These are phyloP conservation scores for Nyctibius grandis DNA, from an alignment of 2,797 vertebrate species.

Conservation along the genomic window DNA sequence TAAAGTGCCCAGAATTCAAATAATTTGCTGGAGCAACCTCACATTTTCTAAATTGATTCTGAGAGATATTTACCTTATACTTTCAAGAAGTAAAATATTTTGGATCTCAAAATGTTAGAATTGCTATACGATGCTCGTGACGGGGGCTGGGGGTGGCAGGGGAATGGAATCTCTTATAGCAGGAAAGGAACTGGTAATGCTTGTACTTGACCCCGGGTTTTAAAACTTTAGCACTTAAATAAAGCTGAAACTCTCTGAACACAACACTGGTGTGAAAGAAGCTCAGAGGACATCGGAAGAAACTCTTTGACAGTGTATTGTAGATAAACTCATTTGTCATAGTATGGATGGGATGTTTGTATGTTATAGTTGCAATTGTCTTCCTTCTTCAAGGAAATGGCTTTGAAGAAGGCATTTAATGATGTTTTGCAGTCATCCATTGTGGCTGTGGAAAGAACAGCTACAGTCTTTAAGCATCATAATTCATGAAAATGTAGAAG, in stretches of 20 bases:
- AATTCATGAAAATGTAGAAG: background rate
- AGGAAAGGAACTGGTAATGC: background rate
- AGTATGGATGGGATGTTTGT: background rate
- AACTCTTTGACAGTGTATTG: background rate
- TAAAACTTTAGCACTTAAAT: background rate
- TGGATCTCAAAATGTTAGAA: background rate
- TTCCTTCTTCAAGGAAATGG: background rate
- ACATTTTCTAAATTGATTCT: background rate
- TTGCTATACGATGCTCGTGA: rapidly evolving
- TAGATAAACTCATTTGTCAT: background rate
- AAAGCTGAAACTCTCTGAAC: background rate
- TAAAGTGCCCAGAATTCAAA: background rate
- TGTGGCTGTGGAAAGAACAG: background rate
- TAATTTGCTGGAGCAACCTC: background rate
- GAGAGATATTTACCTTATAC: background rate
- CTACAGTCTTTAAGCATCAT: background rate
- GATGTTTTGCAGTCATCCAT: background rate
- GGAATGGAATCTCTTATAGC: background rate
- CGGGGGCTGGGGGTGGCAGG: rapidly evolving
- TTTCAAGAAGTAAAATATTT: background rate
- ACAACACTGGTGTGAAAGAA: background rate
- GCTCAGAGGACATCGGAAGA: background rate
- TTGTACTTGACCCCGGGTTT: background rate
- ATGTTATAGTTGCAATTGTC: background rate
- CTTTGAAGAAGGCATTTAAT: background rate